Conservation (phyloP, 1,140 invertebrate genomes). For the Papilio glaucus region DNA sequence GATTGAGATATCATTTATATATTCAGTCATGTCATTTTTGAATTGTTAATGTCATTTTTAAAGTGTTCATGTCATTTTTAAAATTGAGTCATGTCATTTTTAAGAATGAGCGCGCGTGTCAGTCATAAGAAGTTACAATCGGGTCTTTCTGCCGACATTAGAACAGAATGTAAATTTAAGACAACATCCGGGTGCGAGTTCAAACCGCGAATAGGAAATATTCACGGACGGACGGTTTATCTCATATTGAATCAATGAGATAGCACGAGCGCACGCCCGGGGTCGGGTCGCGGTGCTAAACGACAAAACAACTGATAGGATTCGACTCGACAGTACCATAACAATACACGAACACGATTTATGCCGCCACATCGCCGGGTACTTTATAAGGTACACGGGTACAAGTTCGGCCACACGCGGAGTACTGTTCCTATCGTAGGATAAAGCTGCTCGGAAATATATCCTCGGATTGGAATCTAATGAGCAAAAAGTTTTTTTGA, state of each 20-base stretch:
- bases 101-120: background rate
- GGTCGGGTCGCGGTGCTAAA: slow-evolving; percentile 65
- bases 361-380: slow-evolving; percentile 37
- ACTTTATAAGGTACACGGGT: slow-evolving; percentile 6
- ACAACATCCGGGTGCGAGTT: slow-evolving; percentile 75
- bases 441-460: no score
- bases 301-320: slow-evolving; percentile 56
- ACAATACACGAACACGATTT: slow-evolving; percentile 45
- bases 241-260: slow-evolving; percentile 70
- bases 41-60: no score
- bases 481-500: no score
- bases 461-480: no score
- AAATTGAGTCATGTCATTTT: background rate
- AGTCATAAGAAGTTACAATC: slow-evolving; percentile 48
- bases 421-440: no score
- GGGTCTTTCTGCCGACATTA: slow-evolving; percentile 50
- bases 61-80: no score
- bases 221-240: slow-evolving; percentile 64
- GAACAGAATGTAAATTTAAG: slow-evolving; percentile 64
- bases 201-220: slow-evolving; percentile 69
- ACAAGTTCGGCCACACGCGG: background rate
- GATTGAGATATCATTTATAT: background rate
- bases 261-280: slow-evolving; percentile 56
- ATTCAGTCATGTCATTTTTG: background rate
- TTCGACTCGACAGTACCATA: slow-evolving; percentile 36